phyloP scores from a whole-genome alignment of 2,113 vertebrate genomes.

The Hippocampus mohnikei region DNA sequence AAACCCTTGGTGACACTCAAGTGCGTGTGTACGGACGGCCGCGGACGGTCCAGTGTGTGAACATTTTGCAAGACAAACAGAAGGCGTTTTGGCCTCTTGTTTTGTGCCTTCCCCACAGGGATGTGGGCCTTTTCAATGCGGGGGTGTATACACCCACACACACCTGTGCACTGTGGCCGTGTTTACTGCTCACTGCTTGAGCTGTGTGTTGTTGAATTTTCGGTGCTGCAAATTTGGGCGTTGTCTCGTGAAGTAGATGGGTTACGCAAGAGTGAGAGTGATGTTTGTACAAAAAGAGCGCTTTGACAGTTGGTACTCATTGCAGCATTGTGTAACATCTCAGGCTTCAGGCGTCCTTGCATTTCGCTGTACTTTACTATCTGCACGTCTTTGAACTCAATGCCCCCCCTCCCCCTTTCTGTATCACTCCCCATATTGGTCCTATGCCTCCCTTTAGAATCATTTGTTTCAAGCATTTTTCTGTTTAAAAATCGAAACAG shows the following conservation, averaged over 20 bases:
- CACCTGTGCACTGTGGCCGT: neutral
- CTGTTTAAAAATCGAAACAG: too few species aligned
- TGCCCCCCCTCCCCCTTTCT: neutral
- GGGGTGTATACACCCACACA: neutral
- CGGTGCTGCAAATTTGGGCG: slow-evolving; percentile 9
- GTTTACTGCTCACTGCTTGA: slow-evolving; percentile 6
- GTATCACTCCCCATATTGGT: too few species aligned
- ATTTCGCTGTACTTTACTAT: slow-evolving; percentile 36
- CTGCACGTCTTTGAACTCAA: slow-evolving; percentile 2
- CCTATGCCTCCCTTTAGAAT: too few species aligned
- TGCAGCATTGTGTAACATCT: slow-evolving; percentile 5
- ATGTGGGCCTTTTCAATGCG: slow-evolving; percentile 14
- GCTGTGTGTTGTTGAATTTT: slow-evolving; percentile 17
- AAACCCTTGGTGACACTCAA: neutral
- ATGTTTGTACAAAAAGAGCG: neutral
- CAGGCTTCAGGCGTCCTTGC: neutral
- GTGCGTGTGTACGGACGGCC: neutral
- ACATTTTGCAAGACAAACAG: slow-evolving; percentile 40
- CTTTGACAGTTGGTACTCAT: neutral
- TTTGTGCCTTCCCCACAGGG: slow-evolving; percentile 47
- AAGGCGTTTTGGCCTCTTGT: slow-evolving; percentile 29
- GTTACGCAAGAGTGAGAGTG: slow-evolving; percentile 25
- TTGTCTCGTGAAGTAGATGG: neutral
- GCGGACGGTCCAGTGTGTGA: slow-evolving; percentile 8
- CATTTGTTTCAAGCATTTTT: too few species aligned